Percentiles rank a stretch among this genome's conserved stretches.
Evolutionary conservation across 2,113 vertebrate species (phyloP).

Genomic region (Sceloporus undulatus): DNA sequence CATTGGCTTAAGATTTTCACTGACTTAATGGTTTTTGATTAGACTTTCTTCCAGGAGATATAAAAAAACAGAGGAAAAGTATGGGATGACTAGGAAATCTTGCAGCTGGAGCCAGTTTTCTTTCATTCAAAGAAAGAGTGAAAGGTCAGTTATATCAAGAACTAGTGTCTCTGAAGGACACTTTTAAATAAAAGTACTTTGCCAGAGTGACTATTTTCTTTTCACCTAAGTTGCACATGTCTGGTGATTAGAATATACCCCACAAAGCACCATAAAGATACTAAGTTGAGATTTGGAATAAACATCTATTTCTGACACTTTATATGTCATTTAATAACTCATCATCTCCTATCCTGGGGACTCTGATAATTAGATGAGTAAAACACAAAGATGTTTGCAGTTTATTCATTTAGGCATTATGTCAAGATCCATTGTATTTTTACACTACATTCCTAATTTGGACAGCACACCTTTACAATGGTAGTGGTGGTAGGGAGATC

Average conservation of each 20-base stretch:
- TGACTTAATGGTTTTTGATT: not conserved
- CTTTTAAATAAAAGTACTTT: not conserved
- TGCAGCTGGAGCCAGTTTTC: not conserved
- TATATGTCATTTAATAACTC: slow-evolving; percentile 64
- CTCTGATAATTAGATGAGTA: slow-evolving; percentile 69
- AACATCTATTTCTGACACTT: slow-evolving; percentile 42
- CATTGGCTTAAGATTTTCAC: not conserved
- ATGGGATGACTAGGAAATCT: not conserved
- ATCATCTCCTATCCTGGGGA: slow-evolving; percentile 62
- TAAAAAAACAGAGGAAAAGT: not conserved
- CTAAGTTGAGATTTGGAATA: slow-evolving; percentile 51
- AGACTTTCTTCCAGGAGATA: not conserved
- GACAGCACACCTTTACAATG: slow-evolving; percentile 60
- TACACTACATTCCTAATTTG: slow-evolving; percentile 40
- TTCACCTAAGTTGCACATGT: not conserved
- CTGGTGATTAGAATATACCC: not conserved
- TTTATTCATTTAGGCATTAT: slow-evolving; percentile 68
- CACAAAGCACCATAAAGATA: slow-evolving; percentile 29
- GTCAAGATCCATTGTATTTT: slow-evolving; percentile 64
- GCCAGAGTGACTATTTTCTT: not conserved
- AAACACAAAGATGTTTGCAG: slow-evolving; percentile 47
- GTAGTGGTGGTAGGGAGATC: slow-evolving; percentile 46
- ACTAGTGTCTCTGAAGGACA: not conserved
- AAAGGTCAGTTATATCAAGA: not conserved
- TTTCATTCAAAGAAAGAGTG: not conserved